Conservation (phyloP, 2,797 vertebrate species). For the Cuniculus paca region DNA sequence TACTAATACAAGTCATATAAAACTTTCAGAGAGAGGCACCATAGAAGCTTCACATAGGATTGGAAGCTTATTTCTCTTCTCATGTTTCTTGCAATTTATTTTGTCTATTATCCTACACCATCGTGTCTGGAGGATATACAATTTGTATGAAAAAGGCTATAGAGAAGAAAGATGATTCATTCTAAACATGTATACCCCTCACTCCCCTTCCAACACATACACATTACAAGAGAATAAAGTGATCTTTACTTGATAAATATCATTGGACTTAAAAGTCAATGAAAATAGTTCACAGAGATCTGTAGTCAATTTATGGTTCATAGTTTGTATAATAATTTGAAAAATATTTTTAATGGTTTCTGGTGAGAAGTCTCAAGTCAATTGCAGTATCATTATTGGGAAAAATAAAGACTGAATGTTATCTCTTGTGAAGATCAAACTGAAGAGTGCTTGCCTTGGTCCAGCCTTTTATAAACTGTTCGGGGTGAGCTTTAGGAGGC, state of each 20-base stretch:
- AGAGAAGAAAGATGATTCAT: slow-evolving; percentile 82
- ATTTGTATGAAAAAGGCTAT: slow-evolving; percentile 76
- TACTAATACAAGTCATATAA: not conserved
- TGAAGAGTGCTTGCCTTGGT: slow-evolving; percentile 23
- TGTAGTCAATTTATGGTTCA: slow-evolving; percentile 59
- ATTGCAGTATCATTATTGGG: slow-evolving; percentile 67
- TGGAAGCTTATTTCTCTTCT: slow-evolving; percentile 46
- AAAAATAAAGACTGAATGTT: slow-evolving; percentile 39
- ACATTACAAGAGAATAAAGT: slow-evolving; percentile 52
- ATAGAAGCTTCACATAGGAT: slow-evolving; percentile 23
- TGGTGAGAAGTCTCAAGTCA: slow-evolving; percentile 55
- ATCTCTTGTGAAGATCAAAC: slow-evolving; percentile 63
- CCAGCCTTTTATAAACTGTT: slow-evolving; percentile 56
- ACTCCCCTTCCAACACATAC: not conserved
- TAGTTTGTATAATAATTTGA: slow-evolving; percentile 76
- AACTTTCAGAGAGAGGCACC: slow-evolving; percentile 9
- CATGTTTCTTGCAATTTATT: slow-evolving; percentile 62
- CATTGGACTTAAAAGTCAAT: slow-evolving; percentile 74
- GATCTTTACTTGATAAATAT: slow-evolving; percentile 67
- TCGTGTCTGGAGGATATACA: slow-evolving; percentile 64
- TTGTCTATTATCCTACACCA: slow-evolving; percentile 2
- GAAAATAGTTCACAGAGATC: slow-evolving; percentile 28
- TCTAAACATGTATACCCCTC: slow-evolving; percentile 67
- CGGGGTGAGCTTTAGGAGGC: not conserved
- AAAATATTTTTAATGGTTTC: slow-evolving; percentile 75